phyloP scores from a whole-genome alignment of 2,888 invertebrate species.

The Lymantria monacha region DNA sequence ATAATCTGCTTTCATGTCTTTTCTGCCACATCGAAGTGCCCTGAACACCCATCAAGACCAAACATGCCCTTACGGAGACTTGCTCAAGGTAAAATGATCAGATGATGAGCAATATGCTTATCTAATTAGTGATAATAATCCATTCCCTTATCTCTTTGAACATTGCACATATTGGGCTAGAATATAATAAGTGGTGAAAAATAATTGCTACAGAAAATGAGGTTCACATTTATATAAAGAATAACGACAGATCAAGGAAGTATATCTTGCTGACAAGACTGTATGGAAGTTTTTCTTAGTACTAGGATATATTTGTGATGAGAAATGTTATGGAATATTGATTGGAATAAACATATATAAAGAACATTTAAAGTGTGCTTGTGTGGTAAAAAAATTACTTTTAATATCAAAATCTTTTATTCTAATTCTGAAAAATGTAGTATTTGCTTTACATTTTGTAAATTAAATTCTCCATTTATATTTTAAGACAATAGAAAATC shows the following conservation, averaged over 20 bases:
- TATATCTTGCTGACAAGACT: constrained; percentile 46
- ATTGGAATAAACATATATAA: constrained; percentile 5
- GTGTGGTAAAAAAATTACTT: not conserved
- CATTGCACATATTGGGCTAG: not conserved
- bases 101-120: constrained; percentile 35
- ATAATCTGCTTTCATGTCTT: no score
- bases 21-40: no score
- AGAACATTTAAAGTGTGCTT: not conserved
- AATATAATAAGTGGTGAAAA: not conserved
- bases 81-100: constrained; percentile 12
- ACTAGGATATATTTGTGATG: constrained; percentile 12
- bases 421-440: not conserved
- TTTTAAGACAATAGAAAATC: constrained; percentile 1
- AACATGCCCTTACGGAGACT: no score
- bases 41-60: no score
- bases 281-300: constrained; percentile 39
- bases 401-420: not conserved
- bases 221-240: constrained; percentile 51
- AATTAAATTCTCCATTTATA: not conserved
- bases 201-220: constrained; percentile 55
- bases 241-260: constrained; percentile 64
- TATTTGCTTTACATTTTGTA: not conserved
- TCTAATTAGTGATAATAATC: constrained; percentile 31
- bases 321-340: constrained; percentile 5
- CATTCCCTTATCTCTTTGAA: constrained; percentile 16